These are phyloP conservation scores for Ethmia dodecea DNA, from an alignment of 2,888 invertebrate species.

Conservation along the genomic window DNA sequence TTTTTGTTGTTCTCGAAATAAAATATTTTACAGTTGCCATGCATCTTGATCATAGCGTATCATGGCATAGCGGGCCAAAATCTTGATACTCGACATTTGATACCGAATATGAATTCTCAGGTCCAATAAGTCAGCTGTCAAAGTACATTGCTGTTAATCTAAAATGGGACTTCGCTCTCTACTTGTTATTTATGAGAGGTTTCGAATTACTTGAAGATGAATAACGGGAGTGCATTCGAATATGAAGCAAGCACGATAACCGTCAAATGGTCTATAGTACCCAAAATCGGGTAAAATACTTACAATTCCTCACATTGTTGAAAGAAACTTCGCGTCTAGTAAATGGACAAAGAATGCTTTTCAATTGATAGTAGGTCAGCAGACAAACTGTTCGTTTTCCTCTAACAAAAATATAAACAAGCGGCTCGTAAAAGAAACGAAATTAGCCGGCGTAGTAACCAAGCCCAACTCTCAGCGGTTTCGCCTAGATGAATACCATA, in stretches of 20 bases:
- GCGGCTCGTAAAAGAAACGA: constrained; percentile 46
- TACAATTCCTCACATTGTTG: no score
- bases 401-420: constrained; percentile 50
- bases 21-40: neutral
- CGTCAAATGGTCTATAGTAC: no score
- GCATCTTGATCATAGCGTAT: neutral
- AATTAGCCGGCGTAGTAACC: constrained; percentile 42
- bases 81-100: constrained; percentile 19
- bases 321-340: neutral
- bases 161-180: neutral
- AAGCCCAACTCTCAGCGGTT: constrained; percentile 24
- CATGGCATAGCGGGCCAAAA: constrained; percentile 6
- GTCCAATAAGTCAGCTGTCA: constrained; percentile 13
- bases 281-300: no score
- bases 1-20: neutral
- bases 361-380: constrained; percentile 40
- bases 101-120: constrained; percentile 20
- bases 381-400: constrained; percentile 39
- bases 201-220: no score
- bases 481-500: constrained; percentile 24
- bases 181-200: no score
- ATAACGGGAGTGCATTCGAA: no score
- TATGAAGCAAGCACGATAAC: no score
- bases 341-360: constrained; percentile 24
- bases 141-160: constrained; percentile 3